A percentile compares a stretch with the other conserved stretches of the same genome.
These are phyloP conservation scores for Drosophila neocordata DNA, from an alignment of 1,140 invertebrate genomes.

Conservation along the genomic window DNA sequence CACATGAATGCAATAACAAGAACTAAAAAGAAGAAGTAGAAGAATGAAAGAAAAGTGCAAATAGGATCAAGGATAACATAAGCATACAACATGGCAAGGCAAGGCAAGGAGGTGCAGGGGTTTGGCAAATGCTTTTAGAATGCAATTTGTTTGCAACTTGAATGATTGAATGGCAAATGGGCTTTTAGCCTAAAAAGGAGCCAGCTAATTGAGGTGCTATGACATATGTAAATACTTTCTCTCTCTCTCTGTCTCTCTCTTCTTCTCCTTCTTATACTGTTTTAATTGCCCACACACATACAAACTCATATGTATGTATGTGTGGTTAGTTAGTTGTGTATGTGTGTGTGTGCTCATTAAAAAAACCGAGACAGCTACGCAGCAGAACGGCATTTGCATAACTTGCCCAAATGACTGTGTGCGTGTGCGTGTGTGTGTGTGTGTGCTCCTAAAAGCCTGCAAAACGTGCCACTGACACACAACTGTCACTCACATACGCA, in stretches of 20 bases:
- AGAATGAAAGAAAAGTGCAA: slow-evolving; percentile 41
- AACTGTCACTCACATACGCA: slow-evolving; percentile 60
- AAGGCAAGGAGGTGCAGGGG: not conserved
- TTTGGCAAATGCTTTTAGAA: slow-evolving; percentile 45
- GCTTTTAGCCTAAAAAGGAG: slow-evolving; percentile 37
- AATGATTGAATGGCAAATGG: slow-evolving; percentile 58
- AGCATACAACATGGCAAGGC: slow-evolving; percentile 19
- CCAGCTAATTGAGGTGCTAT: slow-evolving; percentile 25
- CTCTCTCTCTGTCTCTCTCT: slow-evolving; percentile 7
- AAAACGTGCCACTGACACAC: slow-evolving; percentile 75
- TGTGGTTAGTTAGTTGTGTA: slow-evolving; percentile 12
- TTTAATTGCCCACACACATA: slow-evolving; percentile 58
- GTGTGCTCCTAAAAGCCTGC: slow-evolving; percentile 55
- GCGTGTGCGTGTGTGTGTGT: not conserved
- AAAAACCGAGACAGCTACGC: slow-evolving; percentile 73
- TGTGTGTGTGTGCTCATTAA: slow-evolving; percentile 68
- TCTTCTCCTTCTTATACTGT: slow-evolving; percentile 47
- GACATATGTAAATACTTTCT: slow-evolving; percentile 35
- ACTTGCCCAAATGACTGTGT: slow-evolving; percentile 25
- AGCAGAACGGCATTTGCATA: slow-evolving; percentile 75
- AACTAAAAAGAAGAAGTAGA: slow-evolving; percentile 6
- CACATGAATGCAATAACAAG: slow-evolving; percentile 41
- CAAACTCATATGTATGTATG: slow-evolving; percentile 30
- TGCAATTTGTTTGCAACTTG: slow-evolving; percentile 29
- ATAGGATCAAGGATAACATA: slow-evolving; percentile 68